Percentiles rank a stretch among this genome's conserved stretches.
Conservation (phyloP, 1,140 invertebrate species). For the Luehdorfia chinensis region DNA sequence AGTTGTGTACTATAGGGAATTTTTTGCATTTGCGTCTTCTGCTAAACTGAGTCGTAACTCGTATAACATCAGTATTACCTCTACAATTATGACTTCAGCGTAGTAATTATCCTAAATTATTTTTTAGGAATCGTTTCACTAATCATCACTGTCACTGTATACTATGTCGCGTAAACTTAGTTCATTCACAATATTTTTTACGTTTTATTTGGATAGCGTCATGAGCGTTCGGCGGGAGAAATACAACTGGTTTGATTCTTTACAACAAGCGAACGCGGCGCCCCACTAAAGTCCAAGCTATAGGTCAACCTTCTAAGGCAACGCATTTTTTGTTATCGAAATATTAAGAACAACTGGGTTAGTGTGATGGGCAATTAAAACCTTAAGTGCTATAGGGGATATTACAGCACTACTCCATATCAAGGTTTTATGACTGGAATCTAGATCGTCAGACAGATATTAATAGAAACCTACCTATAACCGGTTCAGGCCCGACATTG, state of each 20-base stretch:
- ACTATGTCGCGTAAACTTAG: conserved; percentile 23
- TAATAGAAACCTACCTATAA: no score
- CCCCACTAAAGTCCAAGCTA: conserved; percentile 37
- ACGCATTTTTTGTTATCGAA: conserved; percentile 13
- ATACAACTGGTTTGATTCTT: conserved; percentile 46
- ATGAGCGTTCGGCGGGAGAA: conserved; percentile 26
- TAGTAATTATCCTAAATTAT: conserved; percentile 3
- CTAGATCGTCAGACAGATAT: no score
- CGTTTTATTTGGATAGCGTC: neutral
- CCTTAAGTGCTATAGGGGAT: no score
- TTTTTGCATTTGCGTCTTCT: no score
- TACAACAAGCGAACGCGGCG: conserved; percentile 34
- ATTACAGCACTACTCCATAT: no score
- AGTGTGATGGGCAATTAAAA: conserved; percentile 1
- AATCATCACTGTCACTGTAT: conserved; percentile 49
- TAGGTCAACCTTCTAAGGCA: conserved; percentile 36
- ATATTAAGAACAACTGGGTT: conserved; percentile 22
- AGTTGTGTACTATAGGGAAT: no score
- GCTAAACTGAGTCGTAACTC: no score
- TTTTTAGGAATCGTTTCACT: conserved; percentile 36
- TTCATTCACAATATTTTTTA: conserved; percentile 23
- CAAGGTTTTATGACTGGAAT: no score
- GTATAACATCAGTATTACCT: no score
- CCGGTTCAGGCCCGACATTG: no score
- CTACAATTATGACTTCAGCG: neutral